Evolutionary conservation across 2,888 invertebrate genomes (phyloP).

Genomic region (Mechanitis mazaeus): DNA sequence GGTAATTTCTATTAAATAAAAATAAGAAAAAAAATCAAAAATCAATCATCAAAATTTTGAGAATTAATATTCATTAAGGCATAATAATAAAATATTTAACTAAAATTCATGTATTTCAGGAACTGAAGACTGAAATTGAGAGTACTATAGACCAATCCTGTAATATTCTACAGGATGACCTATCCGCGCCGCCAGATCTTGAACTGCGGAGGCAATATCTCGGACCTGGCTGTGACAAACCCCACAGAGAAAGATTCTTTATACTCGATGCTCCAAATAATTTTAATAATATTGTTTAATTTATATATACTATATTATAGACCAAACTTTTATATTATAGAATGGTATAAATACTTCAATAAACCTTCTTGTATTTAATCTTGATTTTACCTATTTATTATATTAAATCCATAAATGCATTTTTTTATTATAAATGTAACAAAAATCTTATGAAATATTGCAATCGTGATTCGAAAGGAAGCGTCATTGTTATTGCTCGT

Average conservation of each 20-base stretch:
- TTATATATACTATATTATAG: background rate
- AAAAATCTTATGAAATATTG: no score
- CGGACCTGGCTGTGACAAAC: conserved; percentile 65
- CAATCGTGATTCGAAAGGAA: no score
- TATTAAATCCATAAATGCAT: no score
- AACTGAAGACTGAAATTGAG: conserved; percentile 65
- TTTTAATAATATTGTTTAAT: conserved; percentile 3
- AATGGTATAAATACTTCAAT: no score
- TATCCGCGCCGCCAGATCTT: conserved; percentile 70
- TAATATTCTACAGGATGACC: conserved; percentile 72
- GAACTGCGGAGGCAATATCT: conserved; percentile 63
- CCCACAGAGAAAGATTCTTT: conserved; percentile 63
- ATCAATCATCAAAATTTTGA: no score
- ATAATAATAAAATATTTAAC: background rate
- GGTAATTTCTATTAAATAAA: no score
- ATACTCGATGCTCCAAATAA: conserved; percentile 45
- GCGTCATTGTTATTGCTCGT: no score
- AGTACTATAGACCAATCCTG: conserved; percentile 70
- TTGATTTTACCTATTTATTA: no score
- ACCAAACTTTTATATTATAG: no score
- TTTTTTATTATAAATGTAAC: no score
- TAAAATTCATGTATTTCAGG: conserved; percentile 45
- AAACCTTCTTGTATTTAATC: no score
- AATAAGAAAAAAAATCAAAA: no score
- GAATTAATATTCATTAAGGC: background rate